phyloP scores from a whole-genome alignment of 2,113 vertebrate species.

The Nansenia antarctica region DNA sequence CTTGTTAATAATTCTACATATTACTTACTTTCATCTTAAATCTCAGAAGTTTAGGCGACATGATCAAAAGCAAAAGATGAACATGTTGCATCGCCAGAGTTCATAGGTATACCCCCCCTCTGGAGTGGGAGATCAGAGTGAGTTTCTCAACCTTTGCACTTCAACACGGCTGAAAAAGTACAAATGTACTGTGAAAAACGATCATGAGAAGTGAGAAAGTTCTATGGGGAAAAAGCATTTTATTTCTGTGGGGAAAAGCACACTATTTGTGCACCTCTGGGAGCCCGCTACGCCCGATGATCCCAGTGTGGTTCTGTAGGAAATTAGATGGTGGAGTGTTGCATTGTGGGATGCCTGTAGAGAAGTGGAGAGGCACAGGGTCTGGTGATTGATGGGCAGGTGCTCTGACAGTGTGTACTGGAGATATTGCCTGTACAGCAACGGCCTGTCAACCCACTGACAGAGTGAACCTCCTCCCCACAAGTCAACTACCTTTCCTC shows the following conservation, averaged over 20 bases:
- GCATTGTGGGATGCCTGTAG: neutral
- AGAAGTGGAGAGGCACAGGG: slow-evolving; percentile 10
- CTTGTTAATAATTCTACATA: too few relatives aligned
- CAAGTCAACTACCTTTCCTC: neutral
- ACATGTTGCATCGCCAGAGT: neutral
- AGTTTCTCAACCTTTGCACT: neutral
- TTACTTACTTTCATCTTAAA: neutral
- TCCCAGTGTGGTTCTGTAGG: neutral
- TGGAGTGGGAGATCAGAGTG: neutral
- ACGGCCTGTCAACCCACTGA: slow-evolving; percentile 22
- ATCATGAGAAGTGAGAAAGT: neutral
- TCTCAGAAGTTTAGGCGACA: neutral
- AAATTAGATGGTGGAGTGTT: neutral
- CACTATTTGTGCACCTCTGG: neutral
- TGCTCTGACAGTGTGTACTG: slow-evolving; percentile 18
- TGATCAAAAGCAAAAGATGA: neutral
- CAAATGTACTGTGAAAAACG: neutral
- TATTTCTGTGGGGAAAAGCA: too few relatives aligned
- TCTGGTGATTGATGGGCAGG: neutral
- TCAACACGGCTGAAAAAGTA: too few relatives aligned
- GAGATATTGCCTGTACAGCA: neutral
- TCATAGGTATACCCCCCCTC: too few relatives aligned
- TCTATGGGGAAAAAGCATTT: neutral
- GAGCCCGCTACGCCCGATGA: neutral
- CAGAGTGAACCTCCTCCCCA: slow-evolving; percentile 8